Base-by-base conservation (phyloP, 2,888 invertebrate species). In the Suillia variegata region DNA sequence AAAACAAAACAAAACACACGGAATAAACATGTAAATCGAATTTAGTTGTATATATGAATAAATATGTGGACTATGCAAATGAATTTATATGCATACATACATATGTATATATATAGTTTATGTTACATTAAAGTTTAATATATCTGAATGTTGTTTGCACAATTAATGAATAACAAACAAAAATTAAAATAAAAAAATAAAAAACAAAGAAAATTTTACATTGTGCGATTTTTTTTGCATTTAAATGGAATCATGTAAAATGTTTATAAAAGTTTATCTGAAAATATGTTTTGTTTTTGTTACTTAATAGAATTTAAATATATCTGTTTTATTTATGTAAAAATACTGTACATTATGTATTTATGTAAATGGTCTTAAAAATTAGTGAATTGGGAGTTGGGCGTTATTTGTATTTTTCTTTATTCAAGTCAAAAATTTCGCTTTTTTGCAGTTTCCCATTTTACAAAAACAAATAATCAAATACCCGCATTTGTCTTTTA, bases 301-400 rank as follows among this genome's bases (percentile, higher is more conserved):
- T 22, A 31, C 22, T 45, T 13, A 22, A 50, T 38, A n/a, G n/a
- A n/a, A 31, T 49, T 24, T 49, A 8, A 13, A 22, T 21, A 20
- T 4, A 13, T 38, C n/a, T 38, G 12, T 38, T 38, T 45, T 18
- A 4, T 18, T 45, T 51, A 56, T 61, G 54, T 54, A 59, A 54
- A 64, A 64, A 66, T 63, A 63, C 60, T 63, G 62, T 62, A 64
- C 56, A 62, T 61, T 57, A 49, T 51, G 56, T 45, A 18, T 4
- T 45, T 34, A 22, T 49, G 38, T 50, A 56, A 56, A 56, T 38
- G 13, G n/a, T 26, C 34, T 56, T 24, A 21, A 54, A n/a, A 33
- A 15, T 20, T 56, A 49, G 57, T 56, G 53, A 59, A 53, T 60
- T 56, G 4, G 56, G 58, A 58, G 53, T 33, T 31, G 38, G n/a